A percentile compares a stretch with the other conserved stretches of the same genome.
These are phyloP conservation scores for Gasterosteus nipponicus DNA, from an alignment of 2,113 vertebrate species.

Conservation along the genomic window DNA sequence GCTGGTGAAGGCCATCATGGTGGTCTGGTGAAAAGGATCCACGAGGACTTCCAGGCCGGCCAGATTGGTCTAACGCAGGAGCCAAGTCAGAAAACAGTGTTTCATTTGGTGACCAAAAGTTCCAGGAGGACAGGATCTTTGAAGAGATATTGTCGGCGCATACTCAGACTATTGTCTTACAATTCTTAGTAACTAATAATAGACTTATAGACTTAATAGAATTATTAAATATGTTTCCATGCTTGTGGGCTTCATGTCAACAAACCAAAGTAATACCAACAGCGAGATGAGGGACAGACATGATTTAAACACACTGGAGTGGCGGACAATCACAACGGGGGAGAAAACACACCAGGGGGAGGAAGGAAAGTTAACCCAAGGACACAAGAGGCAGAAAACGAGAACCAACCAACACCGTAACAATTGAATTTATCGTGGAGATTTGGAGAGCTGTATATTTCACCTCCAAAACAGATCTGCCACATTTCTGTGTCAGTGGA, in stretches of 20 bases:
- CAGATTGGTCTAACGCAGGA: slow-evolving; percentile 59
- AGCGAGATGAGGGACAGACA: no score
- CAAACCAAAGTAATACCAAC: no score
- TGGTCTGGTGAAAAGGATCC: slow-evolving; percentile 46
- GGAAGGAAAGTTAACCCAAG: no score
- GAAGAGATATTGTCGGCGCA: neutral
- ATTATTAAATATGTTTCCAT: neutral
- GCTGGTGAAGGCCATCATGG: slow-evolving; percentile 20
- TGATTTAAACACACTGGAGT: no score
- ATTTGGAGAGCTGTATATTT: neutral
- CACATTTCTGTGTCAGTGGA: neutral
- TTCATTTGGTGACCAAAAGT: slow-evolving; percentile 36
- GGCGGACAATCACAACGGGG: no score
- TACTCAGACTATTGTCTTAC: neutral
- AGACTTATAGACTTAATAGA: neutral
- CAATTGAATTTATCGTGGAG: neutral
- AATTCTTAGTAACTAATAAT: no score
- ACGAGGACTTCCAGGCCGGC: slow-evolving; percentile 39
- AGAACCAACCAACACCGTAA: no score
- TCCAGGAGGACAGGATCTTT: neutral
- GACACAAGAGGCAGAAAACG: no score
- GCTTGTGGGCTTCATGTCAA: neutral
- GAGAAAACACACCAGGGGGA: no score
- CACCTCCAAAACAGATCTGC: neutral
- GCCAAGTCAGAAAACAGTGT: slow-evolving; percentile 42